Evolutionary conservation across 2,888 invertebrate genomes (phyloP), one percentile per base, ranked within the genome.

Genomic region (Eilema griseolum): DNA sequence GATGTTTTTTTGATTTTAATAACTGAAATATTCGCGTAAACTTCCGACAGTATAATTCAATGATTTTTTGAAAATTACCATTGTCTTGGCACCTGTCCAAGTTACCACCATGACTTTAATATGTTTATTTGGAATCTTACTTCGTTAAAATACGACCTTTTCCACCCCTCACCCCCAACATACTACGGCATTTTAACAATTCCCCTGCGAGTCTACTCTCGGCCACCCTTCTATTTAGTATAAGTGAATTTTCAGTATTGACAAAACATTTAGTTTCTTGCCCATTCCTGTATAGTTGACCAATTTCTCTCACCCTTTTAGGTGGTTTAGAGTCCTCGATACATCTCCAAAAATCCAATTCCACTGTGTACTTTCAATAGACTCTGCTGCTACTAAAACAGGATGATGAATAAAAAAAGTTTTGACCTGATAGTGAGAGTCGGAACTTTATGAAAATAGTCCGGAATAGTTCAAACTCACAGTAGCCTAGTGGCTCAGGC

Each of bases 141-240:
- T 73, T 60, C 67, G 59, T 60, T 33, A 66, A 81, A 74, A 69
- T 67, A 69, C 68, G 80, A 75, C 73, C 77, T 75, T 76, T 74
- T 20, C 74, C 70, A 74, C 74, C 82, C 82, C 67, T 41, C n/a
- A 57, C 64, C 31, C 31, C 31, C 66, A 65, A 20, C 41, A 61
- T 67, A 69, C 41, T 56, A 23, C 71, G 72, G 65, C 68, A 76
- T 82, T 80, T 71, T 70, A 70, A 73, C 67, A 74, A 67, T 69
- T 20, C 63, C 46, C 63, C 41, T 10, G 61, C 14, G 37, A n/a
- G 11, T 26, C 11, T 20, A 2, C n/a, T 8, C 28, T n/a, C 61
- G 31, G 23, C 16, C 26, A 65, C 70, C 71, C 73, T 66, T 37
- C 23, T 69, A 56, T 73, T 75, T 75, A n/a, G 56, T 2, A 33